Evolutionary conservation across 2,888 invertebrate genomes (phyloP).

Genomic region (Ochropacha duplaris): DNA sequence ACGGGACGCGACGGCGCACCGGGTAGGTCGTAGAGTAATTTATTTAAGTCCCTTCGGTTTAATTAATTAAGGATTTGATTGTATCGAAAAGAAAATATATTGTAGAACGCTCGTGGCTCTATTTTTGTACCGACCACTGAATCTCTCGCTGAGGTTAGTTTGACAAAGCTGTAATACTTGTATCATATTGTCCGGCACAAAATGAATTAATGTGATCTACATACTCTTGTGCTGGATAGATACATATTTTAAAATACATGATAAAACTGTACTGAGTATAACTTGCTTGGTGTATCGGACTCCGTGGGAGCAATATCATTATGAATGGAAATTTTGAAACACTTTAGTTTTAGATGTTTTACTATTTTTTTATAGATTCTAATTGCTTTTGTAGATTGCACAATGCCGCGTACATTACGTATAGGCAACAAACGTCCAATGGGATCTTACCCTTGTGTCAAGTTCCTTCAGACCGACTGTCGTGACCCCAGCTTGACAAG

Average conservation of each 20-base stretch:
- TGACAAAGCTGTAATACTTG: slow-evolving; percentile 36
- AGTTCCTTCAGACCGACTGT: not conserved
- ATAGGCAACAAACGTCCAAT: not conserved
- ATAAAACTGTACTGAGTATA: slow-evolving; percentile 27
- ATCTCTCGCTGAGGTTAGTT: slow-evolving; percentile 41
- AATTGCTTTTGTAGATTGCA: slow-evolving; percentile 39
- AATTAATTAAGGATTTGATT: slow-evolving; percentile 59
- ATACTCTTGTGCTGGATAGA: slow-evolving; percentile 1
- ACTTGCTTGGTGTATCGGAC: slow-evolving; percentile 29
- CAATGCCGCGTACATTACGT: slow-evolving; percentile 27
- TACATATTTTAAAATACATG: slow-evolving; percentile 5
- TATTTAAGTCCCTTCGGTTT: slow-evolving; percentile 46
- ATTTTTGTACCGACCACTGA: slow-evolving; percentile 68
- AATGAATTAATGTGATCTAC: slow-evolving; percentile 1
- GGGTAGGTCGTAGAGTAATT: slow-evolving; percentile 27
- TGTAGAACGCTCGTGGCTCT: slow-evolving; percentile 58
- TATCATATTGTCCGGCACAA: slow-evolving; percentile 12
- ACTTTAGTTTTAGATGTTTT: slow-evolving; percentile 44
- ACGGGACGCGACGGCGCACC: slow-evolving; percentile 7
- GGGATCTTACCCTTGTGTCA: not conserved
- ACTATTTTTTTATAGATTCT: slow-evolving; percentile 41
- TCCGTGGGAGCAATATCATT: slow-evolving; percentile 30
- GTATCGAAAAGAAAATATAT: slow-evolving; percentile 56
- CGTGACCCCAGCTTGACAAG: not conserved
- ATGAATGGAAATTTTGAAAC: slow-evolving; percentile 33